These are phyloP conservation scores for Drosophila nannoptera DNA, from an alignment of 1,140 invertebrate genomes.

Conservation along the genomic window DNA sequence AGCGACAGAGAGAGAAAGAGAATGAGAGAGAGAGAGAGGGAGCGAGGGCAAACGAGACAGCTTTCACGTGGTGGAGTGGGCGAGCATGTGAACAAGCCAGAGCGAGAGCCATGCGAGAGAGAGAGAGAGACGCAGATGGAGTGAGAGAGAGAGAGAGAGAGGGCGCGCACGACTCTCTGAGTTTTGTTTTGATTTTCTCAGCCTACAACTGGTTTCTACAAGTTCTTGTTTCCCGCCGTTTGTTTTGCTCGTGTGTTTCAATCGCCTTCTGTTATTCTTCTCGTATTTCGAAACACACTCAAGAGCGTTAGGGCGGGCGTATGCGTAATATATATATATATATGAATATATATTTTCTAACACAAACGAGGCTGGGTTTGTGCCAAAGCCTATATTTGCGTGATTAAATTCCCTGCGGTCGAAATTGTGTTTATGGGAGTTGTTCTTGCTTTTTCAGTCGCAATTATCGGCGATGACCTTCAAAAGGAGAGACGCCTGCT, in stretches of 20 bases:
- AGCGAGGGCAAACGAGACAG: not conserved
- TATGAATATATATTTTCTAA: not conserved
- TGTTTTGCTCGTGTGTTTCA: constrained; percentile 40
- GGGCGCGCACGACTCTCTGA: constrained; percentile 39
- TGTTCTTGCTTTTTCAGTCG: constrained; percentile 22
- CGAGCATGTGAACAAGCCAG: too few species aligned
- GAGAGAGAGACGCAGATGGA: too few species aligned
- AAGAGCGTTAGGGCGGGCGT: constrained; percentile 1
- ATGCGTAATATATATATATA: constrained; percentile 15
- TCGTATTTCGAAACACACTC: constrained; percentile 11
- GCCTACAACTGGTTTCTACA: constrained; percentile 61
- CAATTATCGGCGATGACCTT: constrained; percentile 68
- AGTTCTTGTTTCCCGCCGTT: constrained; percentile 38
- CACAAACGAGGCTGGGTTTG: not conserved
- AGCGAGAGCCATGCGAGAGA: too few species aligned
- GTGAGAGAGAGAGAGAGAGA: too few species aligned
- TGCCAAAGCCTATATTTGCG: not conserved
- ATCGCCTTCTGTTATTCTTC: constrained; percentile 37
- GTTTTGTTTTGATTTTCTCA: constrained; percentile 66
- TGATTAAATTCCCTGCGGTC: constrained; percentile 8
- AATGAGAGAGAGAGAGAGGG: not conserved
- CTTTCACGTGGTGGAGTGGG: too few species aligned
- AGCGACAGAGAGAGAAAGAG: not conserved
- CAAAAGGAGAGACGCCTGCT: constrained; percentile 45
- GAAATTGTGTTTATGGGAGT: constrained; percentile 18